A percentile compares a stretch with the other conserved stretches of the same genome.
These are phyloP conservation scores for Meda fulgida DNA, from an alignment of 2,797 vertebrate species.

Conservation along the genomic window DNA sequence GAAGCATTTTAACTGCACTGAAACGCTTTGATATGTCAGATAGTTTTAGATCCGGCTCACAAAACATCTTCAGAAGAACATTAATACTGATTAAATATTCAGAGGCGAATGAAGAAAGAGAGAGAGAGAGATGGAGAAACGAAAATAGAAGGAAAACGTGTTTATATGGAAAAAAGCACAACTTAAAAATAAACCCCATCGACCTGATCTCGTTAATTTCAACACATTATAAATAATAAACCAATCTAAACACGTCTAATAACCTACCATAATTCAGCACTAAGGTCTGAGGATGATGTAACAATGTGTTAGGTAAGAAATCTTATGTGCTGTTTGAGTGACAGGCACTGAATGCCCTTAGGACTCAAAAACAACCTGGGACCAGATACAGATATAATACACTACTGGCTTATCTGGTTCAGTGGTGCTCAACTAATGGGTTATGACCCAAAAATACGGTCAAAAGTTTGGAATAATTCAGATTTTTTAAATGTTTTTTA, in stretches of 20 bases:
- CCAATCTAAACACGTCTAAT: neutral
- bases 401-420: neutral
- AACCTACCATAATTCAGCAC: neutral
- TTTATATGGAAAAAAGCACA: neutral
- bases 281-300: neutral
- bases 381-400: neutral
- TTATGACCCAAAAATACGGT: too few relatives aligned
- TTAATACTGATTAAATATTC: constrained; percentile 42
- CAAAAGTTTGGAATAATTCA: too few relatives aligned
- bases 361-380: neutral
- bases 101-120: neutral
- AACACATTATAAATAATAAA: constrained; percentile 6
- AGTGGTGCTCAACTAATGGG: too few relatives aligned
- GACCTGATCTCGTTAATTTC: neutral
- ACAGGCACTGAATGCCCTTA: neutral
- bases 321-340: neutral
- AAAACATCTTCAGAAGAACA: constrained; percentile 34
- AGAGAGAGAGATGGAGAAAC: neutral
- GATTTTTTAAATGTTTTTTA: too few relatives aligned
- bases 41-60: neutral
- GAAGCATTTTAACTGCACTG: constrained; percentile 11
- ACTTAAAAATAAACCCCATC: neutral
- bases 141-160: neutral
- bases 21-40: constrained; percentile 35
- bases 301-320: neutral